Evolutionary conservation across 2,888 invertebrate species (phyloP).

Genomic region (Rhopalosiphum nymphaeae): DNA sequence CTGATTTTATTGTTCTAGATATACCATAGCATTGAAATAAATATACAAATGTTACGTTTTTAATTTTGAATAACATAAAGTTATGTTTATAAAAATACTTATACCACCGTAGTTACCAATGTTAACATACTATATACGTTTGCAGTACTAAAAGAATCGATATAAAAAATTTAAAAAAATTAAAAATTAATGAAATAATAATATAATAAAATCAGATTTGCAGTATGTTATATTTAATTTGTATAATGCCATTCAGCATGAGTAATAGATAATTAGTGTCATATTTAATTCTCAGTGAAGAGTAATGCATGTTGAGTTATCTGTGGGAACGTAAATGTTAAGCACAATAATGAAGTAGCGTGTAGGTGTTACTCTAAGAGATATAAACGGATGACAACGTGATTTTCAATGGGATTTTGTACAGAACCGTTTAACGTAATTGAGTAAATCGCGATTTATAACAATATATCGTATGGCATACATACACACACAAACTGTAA

Average conservation of each 20-base stretch:
- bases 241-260: not conserved
- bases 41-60: not conserved
- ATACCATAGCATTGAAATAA: not conserved
- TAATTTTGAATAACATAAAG: not conserved
- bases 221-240: not conserved
- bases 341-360: not conserved
- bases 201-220: not conserved
- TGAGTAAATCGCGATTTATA: not conserved
- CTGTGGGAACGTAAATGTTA: not conserved
- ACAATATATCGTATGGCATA: not conserved
- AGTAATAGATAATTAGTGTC: not conserved
- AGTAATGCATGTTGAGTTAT: not conserved
- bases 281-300: not conserved
- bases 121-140: too few species aligned
- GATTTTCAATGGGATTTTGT: not conserved
- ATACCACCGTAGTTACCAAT: too few species aligned
- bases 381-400: not conserved
- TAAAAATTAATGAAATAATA: not conserved
- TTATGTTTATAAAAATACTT: not conserved
- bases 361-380: not conserved
- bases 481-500: not conserved
- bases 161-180: not conserved
- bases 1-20: not conserved
- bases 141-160: not conserved
- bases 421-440: not conserved